Evolutionary conservation across 2,113 vertebrate genomes (phyloP), one percentile per base, ranked within the genome.

Genomic region (Malurus cyaneus): DNA sequence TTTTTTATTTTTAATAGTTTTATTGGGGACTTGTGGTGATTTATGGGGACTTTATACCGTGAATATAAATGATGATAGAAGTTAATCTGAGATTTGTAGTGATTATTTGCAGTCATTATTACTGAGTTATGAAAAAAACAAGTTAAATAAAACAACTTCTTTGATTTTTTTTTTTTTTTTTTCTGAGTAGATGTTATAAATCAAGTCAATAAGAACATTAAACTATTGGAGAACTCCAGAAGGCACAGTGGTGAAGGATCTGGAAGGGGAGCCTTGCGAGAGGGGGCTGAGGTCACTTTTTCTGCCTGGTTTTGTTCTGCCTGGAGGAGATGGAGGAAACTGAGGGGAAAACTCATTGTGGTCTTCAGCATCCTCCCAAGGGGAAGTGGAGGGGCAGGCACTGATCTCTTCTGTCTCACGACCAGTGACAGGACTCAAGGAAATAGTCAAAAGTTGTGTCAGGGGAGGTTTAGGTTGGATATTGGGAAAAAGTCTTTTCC

Each of bases 341-440:
- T 50, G 44, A 86, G 7, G 26, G 13, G 9, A 34, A 5, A 15
- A 3, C 46, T 32, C 50, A 13, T 24, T 5, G 4, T 9, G 2
- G 21, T 41, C 46, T 53, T 29, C 34, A 39, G 13, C 28, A 31
- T 41, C 34, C 20, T 53, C 14, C 17, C 0, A 1, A 34, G 44
- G 26, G 34, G 21, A 15, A 32, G 39, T 20, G 17, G 7, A 32
- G 11, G 9, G 32, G 13, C 12, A 60, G 28, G 18, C 6, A 21
- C 9, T 3, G 6, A 44, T 14, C 8, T 16, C 18, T 53, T 61
- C 28, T 11, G 14, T 24, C 14, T 61, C 28, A 7, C 8, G 18
- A 5, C 10, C 3, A 3, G 3, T n/a, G 6, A 46, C 12, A 69
- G 7, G 39, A n/a, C 32, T 39, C 0, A 0, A 53, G 28, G 28